Evolutionary conservation across 2,113 vertebrate genomes (phyloP), one percentile per base, ranked within the genome.

Genomic region (Tachuris rubrigastra): DNA sequence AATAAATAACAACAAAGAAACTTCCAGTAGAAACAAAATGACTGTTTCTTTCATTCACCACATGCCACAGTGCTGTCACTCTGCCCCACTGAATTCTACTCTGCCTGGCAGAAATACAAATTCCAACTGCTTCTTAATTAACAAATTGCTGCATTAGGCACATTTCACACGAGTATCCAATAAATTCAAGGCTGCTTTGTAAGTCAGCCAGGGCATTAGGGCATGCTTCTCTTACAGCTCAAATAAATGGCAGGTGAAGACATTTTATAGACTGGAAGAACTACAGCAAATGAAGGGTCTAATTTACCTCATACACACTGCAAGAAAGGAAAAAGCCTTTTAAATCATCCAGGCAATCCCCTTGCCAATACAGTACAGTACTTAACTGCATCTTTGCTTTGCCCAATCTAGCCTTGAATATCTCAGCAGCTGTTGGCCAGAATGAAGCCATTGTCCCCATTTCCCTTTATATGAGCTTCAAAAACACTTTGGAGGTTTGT

Each of bases 231-330:
- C 91, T 93, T 92, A 75, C 73, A 93, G 73, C 56, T n/a, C 67
- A 79, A 91, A 95, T 59, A 93, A 90, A 95, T 60, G 69, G 88
- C 84, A 95, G 90, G 96, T 92, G 95, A 96, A 92, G 89, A 85
- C n/a, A 39, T 92, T 95, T 90, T 89, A 96, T 50, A 94, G 86
- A 96, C 93, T 92, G 73, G 58, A 90, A 95, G 80, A 92, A 94
- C 56, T 69, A 76, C 6, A 49, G 90, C 76, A 95, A 90, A 91
- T 50, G 81, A 75, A 75, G 66, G 65, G 65, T 86, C 90, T 90
- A 82, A 94, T 94, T 96, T 93, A 93, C 88, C 86, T 96, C 73
- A 93, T 33, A 71, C 30, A 37, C 76, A 56, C 1, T 49, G 71
- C 90, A 91, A 90, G 92, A 90, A 95, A 84, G 86, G 28, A 93